Percentiles rank a stretch among this genome's conserved stretches.
Evolutionary conservation across 2,797 vertebrate genomes (phyloP).

Genomic region (Manis crassicaudata): DNA sequence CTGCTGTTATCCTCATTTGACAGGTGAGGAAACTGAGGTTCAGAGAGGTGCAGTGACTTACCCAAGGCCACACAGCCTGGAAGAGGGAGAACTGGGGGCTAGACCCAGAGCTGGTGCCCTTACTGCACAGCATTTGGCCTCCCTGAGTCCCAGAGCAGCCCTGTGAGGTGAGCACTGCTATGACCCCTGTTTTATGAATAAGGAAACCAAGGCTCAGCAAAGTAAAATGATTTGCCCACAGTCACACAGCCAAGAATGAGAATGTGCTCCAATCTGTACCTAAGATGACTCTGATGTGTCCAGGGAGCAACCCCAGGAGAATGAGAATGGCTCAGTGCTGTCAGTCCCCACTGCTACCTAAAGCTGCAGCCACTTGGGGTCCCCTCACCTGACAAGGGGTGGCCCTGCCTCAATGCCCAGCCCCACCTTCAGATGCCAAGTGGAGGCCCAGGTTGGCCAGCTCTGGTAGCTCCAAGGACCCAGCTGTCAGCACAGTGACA

Average conservation of each 20-base stretch:
- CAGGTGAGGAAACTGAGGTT: not conserved
- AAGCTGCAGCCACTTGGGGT: not conserved
- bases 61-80: not conserved
- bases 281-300: not conserved
- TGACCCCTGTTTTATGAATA: not conserved
- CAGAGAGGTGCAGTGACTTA: not conserved
- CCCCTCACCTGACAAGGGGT: rapidly evolving
- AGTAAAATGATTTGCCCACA: not conserved
- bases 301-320: not conserved
- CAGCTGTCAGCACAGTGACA: not conserved
- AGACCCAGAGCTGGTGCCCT: not conserved
- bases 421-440: not conserved
- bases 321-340: not conserved
- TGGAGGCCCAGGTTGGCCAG: not conserved
- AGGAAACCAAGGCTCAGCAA: not conserved
- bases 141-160: not conserved
- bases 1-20: not conserved
- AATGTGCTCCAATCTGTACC: too few relatives aligned
- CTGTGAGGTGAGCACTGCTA: rapidly evolving
- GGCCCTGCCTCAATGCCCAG: not conserved
- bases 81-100: not conserved
- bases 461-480: not conserved
- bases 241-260: not conserved
- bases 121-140: not conserved
- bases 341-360: not conserved